Conservation (phyloP, 2,113 vertebrate species). For the Struthio camelus region DNA sequence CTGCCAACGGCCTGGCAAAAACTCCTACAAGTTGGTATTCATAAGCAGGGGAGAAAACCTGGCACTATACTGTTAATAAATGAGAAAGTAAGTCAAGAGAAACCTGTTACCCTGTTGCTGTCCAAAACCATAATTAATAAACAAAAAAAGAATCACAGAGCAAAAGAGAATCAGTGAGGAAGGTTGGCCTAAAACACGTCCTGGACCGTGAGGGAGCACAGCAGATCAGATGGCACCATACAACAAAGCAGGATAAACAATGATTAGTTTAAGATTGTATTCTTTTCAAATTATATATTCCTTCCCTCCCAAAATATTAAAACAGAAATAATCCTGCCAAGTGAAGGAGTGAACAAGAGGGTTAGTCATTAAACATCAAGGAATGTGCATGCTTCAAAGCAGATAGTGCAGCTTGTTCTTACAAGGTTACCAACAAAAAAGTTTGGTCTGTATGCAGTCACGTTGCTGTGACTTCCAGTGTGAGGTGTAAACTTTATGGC, state of each 20-base stretch:
- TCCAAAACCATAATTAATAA: not conserved
- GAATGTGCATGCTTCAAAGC: not conserved
- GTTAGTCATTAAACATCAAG: not conserved
- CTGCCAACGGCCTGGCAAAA: not conserved
- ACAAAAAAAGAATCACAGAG: not conserved
- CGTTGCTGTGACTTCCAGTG: not conserved
- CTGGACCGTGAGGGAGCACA: not conserved
- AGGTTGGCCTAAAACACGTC: not conserved
- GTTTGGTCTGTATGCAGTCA: not conserved
- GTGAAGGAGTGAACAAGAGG: not conserved
- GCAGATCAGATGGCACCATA: not conserved
- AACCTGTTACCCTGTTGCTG: not conserved
- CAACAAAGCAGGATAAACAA: not conserved
- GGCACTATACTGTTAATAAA: not conserved
- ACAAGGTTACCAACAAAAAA: not conserved
- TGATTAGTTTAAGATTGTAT: not conserved
- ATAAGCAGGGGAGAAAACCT: not conserved
- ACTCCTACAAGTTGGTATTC: not conserved
- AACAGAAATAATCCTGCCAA: not conserved
- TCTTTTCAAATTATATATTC: not conserved
- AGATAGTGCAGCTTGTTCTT: not conserved
- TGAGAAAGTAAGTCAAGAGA: not conserved
- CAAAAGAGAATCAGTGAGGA: not conserved
- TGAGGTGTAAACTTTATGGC: not conserved
- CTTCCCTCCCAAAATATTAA: not conserved